Percentiles rank a stretch among this genome's conserved stretches.
phyloP scores from a whole-genome alignment of 1,140 invertebrate genomes.

The Trissolcus basalis region DNA sequence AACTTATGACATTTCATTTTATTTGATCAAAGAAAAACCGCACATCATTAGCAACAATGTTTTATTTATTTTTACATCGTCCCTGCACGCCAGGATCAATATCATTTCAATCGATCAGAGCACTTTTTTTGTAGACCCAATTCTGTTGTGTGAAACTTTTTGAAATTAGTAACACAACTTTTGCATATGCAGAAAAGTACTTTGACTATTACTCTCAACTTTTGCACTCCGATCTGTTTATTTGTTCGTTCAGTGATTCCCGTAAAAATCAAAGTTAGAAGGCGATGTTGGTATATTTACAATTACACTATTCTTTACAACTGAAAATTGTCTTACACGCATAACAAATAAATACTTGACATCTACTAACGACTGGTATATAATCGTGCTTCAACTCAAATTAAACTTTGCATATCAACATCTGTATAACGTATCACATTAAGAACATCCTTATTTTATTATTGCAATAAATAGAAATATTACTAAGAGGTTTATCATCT shows the following conservation, averaged over 20 bases:
- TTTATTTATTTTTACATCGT: too few species aligned
- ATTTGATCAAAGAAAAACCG: too few species aligned
- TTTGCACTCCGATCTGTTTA: conserved; percentile 2
- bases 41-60: too few species aligned
- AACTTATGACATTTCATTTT: too few species aligned
- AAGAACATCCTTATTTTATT: conserved; percentile 47
- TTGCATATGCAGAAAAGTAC: too few species aligned
- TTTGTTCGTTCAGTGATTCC: conserved; percentile 23
- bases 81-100: too few species aligned
- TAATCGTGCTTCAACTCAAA: conserved; percentile 55
- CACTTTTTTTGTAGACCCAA: too few species aligned
- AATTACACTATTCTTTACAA: conserved; percentile 46
- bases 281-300: conserved; percentile 46
- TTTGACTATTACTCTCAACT: neutral
- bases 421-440: conserved; percentile 56
- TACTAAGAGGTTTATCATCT: conserved; percentile 16
- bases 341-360: conserved; percentile 55
- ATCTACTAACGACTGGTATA: conserved; percentile 33
- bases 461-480: conserved; percentile 54
- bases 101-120: too few species aligned
- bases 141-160: too few species aligned
- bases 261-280: conserved; percentile 20
- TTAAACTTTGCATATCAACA: conserved; percentile 53
- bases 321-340: conserved; percentile 39
- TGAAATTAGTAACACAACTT: too few species aligned